A percentile compares a stretch with the other conserved stretches of the same genome.
Evolutionary conservation across 2,113 vertebrate genomes (phyloP).

Genomic region (Psammodynastes pulverulentus): DNA sequence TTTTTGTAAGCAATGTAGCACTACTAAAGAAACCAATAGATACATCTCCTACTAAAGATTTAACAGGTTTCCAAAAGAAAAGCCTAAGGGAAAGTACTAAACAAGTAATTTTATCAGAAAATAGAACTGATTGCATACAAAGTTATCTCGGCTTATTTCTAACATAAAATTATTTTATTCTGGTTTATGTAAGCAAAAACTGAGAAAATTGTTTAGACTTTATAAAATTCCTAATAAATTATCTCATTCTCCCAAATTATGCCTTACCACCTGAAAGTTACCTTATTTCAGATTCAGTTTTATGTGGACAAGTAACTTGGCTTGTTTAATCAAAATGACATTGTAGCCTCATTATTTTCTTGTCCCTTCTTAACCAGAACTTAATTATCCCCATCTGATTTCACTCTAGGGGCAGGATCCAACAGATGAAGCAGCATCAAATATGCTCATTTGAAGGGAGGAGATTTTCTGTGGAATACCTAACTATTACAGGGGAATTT

Average conservation of each 20-base stretch:
- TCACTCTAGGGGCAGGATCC: not conserved
- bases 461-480: not conserved
- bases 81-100: not conserved
- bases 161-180: not conserved
- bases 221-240: not conserved
- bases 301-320: not conserved
- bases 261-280: not conserved
- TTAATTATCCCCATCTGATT: not conserved
- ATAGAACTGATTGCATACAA: not conserved
- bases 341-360: slow-evolving; percentile 19
- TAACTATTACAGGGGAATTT: not conserved
- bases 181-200: not conserved
- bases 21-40: not conserved
- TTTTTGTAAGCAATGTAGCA: not conserved
- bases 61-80: not conserved
- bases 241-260: not conserved
- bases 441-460: not conserved
- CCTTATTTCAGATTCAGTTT: not conserved
- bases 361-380: not conserved
- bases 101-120: not conserved
- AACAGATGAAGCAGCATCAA: not conserved
- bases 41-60: not conserved
- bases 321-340: not conserved
- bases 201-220: not conserved
- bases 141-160: not conserved